Evolutionary conservation across 1,140 invertebrate species (phyloP), one percentile per base, ranked within the genome.

Genomic region (Drosophila pachea): DNA sequence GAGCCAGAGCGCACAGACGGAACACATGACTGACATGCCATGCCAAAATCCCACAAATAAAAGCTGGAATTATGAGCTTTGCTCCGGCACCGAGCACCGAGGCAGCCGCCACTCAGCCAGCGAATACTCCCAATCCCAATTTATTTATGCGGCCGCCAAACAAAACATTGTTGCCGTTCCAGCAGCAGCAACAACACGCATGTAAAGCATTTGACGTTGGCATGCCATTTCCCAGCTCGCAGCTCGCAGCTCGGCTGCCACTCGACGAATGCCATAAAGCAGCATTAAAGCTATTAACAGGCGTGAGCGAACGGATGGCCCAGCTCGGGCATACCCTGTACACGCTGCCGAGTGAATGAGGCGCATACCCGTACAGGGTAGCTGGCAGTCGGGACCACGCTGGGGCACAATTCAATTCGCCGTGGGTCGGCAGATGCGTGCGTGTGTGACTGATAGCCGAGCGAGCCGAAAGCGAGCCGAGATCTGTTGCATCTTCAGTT

Each of bases 21-120:
- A 65, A 12, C 74, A 78, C 76, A 84, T 83, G 79, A 83, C 73
- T 78, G 79, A 84, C 79, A 84, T 84, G 76, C 76, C 81, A 84
- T 84, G 79, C 79, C 73, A 79, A 76, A 84, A 84, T 84, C 79
- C 79, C 76, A 86, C 82, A 86, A 86, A 86, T 86, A 86, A 86
- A 86, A 86, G 81, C 81, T 86, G 81, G 76, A 86, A 86, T 86
- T 86, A 86, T 86, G 81, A 81, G 81, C 73, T 78, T 70, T 69
- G 65, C 75, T 43, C 53, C 53, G 45, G 61, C 74, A 56, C 69
- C 14, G 35, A 69, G 61, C 74, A 56, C 69, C 14, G 35, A 69
- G 12, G n/a, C 50, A 43, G 49, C 16, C 47, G 52, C 29, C 42
- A 49, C 14, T 38, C n/a, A 7, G 29, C 11, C 63, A 50, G 54